Evolutionary conservation across 2,113 vertebrate species (phyloP).

Genomic region (Aramus guarauna): DNA sequence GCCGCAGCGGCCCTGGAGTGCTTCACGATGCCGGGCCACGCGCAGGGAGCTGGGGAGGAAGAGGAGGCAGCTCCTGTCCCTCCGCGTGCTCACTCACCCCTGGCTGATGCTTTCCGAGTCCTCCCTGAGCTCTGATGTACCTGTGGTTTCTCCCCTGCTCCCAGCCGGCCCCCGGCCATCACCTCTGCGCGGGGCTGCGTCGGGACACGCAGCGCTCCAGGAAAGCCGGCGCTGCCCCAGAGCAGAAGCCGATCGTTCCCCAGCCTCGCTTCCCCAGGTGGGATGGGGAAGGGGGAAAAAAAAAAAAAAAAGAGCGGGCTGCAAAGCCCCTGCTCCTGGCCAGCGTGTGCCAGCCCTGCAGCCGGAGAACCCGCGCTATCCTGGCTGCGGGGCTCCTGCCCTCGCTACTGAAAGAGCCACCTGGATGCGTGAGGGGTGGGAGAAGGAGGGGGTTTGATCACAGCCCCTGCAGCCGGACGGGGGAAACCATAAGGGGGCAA

Average conservation of each 20-base stretch:
- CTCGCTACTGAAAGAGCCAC: neutral
- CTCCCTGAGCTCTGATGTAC: slow-evolving; percentile 62
- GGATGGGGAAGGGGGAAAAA: neutral
- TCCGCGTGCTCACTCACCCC: slow-evolving; percentile 2
- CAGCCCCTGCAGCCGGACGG: neutral
- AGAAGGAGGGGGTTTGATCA: neutral
- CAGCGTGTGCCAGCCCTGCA: neutral
- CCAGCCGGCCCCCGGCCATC: neutral
- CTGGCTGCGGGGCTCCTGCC: neutral
- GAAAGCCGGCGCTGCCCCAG: neutral
- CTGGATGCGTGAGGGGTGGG: neutral
- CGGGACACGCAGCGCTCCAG: neutral
- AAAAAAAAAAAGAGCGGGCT: neutral
- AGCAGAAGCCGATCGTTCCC: neutral
- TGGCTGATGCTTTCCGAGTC: slow-evolving; percentile 25
- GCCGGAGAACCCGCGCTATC: neutral
- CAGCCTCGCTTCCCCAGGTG: neutral
- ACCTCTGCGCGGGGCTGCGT: neutral
- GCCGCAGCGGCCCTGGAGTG: neutral
- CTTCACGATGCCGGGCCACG: neutral
- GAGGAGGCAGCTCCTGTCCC: neutral
- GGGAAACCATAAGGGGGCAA: neutral
- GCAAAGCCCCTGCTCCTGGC: neutral
- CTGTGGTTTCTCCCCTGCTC: slow-evolving; percentile 2
- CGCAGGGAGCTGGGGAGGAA: neutral